phyloP scores from a whole-genome alignment of 2,113 vertebrate genomes.

The Cynocephalus volans region DNA sequence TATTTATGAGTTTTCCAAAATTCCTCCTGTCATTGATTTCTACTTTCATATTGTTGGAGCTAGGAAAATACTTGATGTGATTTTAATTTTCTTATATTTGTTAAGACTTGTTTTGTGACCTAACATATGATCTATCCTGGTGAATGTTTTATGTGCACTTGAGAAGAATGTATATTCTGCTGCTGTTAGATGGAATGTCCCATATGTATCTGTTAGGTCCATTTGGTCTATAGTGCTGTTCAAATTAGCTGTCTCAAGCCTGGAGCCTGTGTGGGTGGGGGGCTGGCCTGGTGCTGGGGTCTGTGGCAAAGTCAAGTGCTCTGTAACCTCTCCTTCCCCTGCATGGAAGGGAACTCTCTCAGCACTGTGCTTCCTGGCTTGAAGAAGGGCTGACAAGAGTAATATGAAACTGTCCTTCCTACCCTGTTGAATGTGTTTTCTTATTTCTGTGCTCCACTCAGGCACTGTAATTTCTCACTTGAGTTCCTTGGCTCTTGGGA shows the following conservation, averaged over 20 bases:
- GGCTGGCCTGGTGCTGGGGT: fast-evolving
- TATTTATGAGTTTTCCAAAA: not conserved
- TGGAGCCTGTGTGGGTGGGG: not conserved
- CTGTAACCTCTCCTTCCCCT: too few relatives aligned
- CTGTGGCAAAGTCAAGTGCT: not conserved
- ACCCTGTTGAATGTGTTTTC: not conserved
- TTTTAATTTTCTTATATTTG: not conserved
- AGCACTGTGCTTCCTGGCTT: not conserved
- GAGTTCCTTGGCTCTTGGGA: not conserved
- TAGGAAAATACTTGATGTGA: not conserved
- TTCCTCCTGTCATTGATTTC: not conserved
- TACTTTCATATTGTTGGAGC: not conserved
- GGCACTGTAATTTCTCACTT: not conserved
- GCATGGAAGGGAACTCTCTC: not conserved
- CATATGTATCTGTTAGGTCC: not conserved
- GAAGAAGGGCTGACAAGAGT: not conserved
- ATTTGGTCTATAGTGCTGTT: not conserved
- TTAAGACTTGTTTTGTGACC: not conserved
- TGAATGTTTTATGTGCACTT: not conserved
- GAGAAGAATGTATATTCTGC: not conserved
- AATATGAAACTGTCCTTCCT: not conserved
- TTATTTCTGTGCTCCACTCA: not conserved
- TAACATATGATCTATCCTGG: not conserved
- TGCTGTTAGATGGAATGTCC: not conserved
- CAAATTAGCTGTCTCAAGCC: not conserved